These are phyloP conservation scores for Spea bombifrons DNA, from an alignment of 2,113 vertebrate genomes.

Conservation along the genomic window DNA sequence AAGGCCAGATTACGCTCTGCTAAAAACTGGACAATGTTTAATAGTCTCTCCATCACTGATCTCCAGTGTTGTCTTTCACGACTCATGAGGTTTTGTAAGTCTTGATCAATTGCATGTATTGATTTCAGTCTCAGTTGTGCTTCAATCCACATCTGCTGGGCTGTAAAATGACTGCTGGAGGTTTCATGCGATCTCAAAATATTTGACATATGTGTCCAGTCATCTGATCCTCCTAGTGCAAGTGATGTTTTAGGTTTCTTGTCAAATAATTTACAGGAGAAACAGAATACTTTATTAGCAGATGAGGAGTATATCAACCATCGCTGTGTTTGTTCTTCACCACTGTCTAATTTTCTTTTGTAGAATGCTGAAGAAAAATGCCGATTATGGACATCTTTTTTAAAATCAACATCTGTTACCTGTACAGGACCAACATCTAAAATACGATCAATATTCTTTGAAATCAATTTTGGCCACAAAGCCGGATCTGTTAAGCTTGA, in stretches of 20 bases:
- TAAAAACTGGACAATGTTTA: slow-evolving; percentile 3
- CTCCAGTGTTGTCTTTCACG: background rate
- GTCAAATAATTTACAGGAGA: slow-evolving; percentile 7
- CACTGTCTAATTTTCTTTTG: too few species aligned
- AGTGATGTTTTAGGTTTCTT: background rate
- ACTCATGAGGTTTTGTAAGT: background rate
- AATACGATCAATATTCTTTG: slow-evolving; percentile 1
- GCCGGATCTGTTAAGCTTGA: too few species aligned
- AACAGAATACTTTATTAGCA: slow-evolving; percentile 7
- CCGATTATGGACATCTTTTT: background rate
- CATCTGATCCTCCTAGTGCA: slow-evolving; percentile 20
- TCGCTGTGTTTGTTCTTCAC: background rate
- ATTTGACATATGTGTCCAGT: slow-evolving; percentile 8
- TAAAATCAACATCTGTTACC: background rate
- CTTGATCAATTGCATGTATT: background rate
- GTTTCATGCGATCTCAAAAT: slow-evolving; percentile 11
- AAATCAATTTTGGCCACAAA: slow-evolving; percentile 1
- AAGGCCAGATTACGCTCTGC: background rate
- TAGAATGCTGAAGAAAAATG: background rate
- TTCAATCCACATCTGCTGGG: background rate
- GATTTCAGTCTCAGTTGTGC: slow-evolving; percentile 4
- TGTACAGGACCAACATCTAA: background rate
- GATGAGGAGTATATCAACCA: slow-evolving; percentile 8
- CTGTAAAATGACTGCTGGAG: background rate
- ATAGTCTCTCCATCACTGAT: background rate